phyloP scores from a whole-genome alignment of 2,113 vertebrate genomes.

The Urocolius indicus region DNA sequence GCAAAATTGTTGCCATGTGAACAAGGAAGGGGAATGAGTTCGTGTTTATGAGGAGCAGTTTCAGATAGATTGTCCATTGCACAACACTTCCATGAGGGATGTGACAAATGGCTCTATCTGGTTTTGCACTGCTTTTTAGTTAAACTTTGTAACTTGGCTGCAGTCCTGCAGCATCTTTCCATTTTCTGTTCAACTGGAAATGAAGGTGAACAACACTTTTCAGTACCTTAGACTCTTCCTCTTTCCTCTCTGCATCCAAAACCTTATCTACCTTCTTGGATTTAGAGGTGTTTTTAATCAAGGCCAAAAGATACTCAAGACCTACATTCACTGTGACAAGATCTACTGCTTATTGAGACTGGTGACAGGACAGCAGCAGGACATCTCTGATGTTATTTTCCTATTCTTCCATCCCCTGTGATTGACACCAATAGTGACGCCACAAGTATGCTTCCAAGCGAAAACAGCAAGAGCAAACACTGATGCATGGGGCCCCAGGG shows the following conservation, averaged over 20 bases:
- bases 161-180: background rate
- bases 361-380: background rate
- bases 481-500: accelerated
- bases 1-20: background rate
- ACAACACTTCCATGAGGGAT: background rate
- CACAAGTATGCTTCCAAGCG: background rate
- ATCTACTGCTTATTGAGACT: background rate
- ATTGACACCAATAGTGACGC: background rate
- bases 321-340: background rate
- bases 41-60: background rate
- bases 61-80: background rate
- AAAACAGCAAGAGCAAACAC: background rate
- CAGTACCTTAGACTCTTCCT: background rate
- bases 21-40: background rate
- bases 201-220: background rate
- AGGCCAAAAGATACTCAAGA: background rate
- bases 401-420: background rate
- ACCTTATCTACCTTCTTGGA: background rate
- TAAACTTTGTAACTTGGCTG: background rate
- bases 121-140: background rate
- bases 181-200: background rate
- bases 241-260: background rate
- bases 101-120: background rate
- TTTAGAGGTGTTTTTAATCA: background rate
- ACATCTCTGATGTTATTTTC: background rate